These are phyloP conservation scores for Conchocele bisecta DNA, from an alignment of 2,888 invertebrate species.

Conservation along the genomic window DNA sequence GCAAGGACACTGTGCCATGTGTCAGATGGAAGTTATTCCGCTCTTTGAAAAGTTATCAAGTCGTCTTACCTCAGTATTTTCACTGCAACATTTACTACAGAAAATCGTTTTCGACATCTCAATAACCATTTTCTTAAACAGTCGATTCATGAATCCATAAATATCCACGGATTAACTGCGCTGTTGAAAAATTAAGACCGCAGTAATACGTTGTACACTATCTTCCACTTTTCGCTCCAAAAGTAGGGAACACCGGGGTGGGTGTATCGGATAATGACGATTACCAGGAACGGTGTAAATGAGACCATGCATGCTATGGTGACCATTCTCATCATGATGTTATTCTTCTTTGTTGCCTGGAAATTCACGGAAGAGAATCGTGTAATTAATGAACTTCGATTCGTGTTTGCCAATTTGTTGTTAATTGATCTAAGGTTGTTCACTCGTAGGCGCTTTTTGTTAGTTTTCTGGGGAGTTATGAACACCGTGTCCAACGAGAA, in stretches of 20 bases:
- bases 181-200: constrained; percentile 56
- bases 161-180: constrained; percentile 52
- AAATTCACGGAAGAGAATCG: constrained; percentile 14
- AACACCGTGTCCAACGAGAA: neutral
- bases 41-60: too few species aligned
- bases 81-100: constrained; percentile 39
- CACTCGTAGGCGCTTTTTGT: too few species aligned
- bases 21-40: too few species aligned
- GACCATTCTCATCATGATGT: constrained; percentile 56
- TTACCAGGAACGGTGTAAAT: constrained; percentile 48
- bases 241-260: too few species aligned
- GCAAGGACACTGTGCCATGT: too few species aligned
- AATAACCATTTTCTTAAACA: constrained; percentile 43
- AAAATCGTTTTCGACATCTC: constrained; percentile 34
- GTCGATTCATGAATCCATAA: constrained; percentile 55
- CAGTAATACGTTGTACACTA: constrained; percentile 43
- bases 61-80: too few species aligned
- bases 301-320: constrained; percentile 54
- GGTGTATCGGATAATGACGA: constrained; percentile 48
- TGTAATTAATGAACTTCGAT: too few species aligned
- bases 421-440: too few species aligned
- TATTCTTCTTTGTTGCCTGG: constrained; percentile 39
- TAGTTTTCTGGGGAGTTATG: too few species aligned
- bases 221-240: too few species aligned
- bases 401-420: too few species aligned